These are phyloP conservation scores for Meiosimyza platycephala DNA, from an alignment of 2,888 invertebrate genomes.

Conservation along the genomic window DNA sequence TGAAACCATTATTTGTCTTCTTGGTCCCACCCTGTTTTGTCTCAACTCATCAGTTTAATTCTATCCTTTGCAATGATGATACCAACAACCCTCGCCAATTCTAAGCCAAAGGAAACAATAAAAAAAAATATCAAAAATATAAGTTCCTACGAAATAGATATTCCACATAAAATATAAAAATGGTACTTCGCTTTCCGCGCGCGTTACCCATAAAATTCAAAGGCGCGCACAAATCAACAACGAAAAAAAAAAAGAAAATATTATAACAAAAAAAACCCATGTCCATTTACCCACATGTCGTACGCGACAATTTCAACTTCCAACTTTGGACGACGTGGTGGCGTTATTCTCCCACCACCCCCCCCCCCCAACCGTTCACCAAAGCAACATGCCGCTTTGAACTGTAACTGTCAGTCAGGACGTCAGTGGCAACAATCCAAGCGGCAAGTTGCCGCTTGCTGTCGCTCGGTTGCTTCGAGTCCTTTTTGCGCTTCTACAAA, in stretches of 20 bases:
- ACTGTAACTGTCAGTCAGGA: constrained; percentile 17
- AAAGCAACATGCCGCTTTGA: background rate
- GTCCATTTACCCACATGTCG: background rate
- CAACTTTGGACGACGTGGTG: background rate
- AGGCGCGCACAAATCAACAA: constrained; percentile 4
- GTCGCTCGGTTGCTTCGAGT: constrained; percentile 2
- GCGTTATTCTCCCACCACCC: background rate
- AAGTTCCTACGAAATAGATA: background rate
- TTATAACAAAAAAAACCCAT: background rate
- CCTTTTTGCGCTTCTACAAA: constrained; percentile 22
- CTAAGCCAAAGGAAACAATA: background rate
- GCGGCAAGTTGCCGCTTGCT: constrained; percentile 7
- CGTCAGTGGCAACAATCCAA: constrained; percentile 23
- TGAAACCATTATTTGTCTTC: too few species aligned
- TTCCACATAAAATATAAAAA: constrained; percentile 27
- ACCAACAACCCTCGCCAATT: background rate
- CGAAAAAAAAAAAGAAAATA: background rate
- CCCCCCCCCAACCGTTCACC: background rate
- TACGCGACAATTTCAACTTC: background rate
- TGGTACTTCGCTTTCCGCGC: constrained; percentile 10
- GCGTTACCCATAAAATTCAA: constrained; percentile 25
- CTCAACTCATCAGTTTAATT: background rate
- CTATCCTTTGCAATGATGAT: background rate
- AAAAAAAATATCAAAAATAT: background rate
- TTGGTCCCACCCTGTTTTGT: background rate